Evolutionary conservation across 2,113 vertebrate genomes (phyloP).

Genomic region (Chaenogobius annularis): DNA sequence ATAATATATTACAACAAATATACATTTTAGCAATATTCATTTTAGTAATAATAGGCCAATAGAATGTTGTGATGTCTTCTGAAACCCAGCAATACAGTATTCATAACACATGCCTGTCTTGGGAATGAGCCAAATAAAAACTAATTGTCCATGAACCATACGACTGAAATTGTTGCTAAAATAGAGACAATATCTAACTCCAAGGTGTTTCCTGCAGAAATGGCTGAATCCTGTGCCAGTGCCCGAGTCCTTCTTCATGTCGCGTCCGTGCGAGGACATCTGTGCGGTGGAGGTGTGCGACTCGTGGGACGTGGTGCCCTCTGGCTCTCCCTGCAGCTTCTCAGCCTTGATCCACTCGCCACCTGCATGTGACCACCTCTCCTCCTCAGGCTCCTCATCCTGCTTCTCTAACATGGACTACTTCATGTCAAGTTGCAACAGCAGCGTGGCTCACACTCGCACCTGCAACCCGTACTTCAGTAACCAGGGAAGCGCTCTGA

Average conservation of each 20-base stretch:
- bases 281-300: conserved; percentile 64
- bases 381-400: conserved; percentile 46
- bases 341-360: conserved; percentile 11
- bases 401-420: conserved; percentile 76
- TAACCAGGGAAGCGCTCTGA: conserved; percentile 40
- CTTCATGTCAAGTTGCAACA: conserved; percentile 60
- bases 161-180: background rate
- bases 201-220: conserved; percentile 43
- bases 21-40: too few relatives aligned
- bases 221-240: conserved; percentile 68
- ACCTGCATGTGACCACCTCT: conserved; percentile 22
- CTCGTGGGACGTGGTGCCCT: background rate
- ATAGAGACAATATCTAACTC: background rate
- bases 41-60: too few relatives aligned
- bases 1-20: too few relatives aligned
- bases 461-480: conserved; percentile 61
- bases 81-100: background rate
- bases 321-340: conserved; percentile 22
- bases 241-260: conserved; percentile 32
- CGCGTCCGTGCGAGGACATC: conserved; percentile 51
- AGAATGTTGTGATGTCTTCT: too few relatives aligned
- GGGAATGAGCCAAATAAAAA: background rate
- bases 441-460: conserved; percentile 26
- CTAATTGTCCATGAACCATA: background rate
- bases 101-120: background rate